A percentile compares a stretch with the other conserved stretches of the same genome.
These are phyloP conservation scores for Holothuria leucospilota DNA, from an alignment of 53 echinoderm and acorn worm species.

Conservation along the genomic window DNA sequence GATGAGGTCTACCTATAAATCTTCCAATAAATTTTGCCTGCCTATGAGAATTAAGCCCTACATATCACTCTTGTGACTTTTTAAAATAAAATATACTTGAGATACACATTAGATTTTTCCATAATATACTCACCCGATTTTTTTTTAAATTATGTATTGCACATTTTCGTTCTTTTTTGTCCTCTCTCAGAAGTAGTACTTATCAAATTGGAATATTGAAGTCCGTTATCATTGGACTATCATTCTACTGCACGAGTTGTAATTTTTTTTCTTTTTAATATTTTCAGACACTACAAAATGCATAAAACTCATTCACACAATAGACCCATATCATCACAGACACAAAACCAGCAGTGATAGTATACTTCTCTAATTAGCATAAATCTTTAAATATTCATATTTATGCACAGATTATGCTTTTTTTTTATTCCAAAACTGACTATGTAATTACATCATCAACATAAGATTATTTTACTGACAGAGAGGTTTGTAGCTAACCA, in stretches of 20 bases:
- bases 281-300: slow-evolving; percentile 39
- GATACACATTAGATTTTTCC: slow-evolving; percentile 10
- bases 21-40: too few relatives aligned
- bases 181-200: slow-evolving; percentile 37
- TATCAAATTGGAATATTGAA: slow-evolving; percentile 31
- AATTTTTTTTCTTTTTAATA: neutral
- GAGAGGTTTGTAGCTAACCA: too few relatives aligned
- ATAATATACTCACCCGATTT: slow-evolving; percentile 7
- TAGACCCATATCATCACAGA: slow-evolving; percentile 10
- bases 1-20: too few relatives aligned
- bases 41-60: too few relatives aligned
- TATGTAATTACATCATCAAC: slow-evolving; percentile 42
- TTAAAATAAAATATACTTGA: slow-evolving; percentile 32
- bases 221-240: neutral
- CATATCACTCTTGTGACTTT: too few relatives aligned
- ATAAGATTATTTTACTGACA: slow-evolving; percentile 11
- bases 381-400: slow-evolving; percentile 16
- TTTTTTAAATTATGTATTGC: slow-evolving; percentile 36
- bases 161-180: slow-evolving; percentile 31
- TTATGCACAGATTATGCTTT: slow-evolving; percentile 32
- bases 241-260: too few relatives aligned
- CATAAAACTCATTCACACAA: slow-evolving; percentile 37
- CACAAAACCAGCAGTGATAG: slow-evolving; percentile 43
- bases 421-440: neutral
- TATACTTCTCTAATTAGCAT: slow-evolving; percentile 35